phyloP scores from a whole-genome alignment of 53 echinoderm and acorn worm species.

The Henricia sp. region DNA sequence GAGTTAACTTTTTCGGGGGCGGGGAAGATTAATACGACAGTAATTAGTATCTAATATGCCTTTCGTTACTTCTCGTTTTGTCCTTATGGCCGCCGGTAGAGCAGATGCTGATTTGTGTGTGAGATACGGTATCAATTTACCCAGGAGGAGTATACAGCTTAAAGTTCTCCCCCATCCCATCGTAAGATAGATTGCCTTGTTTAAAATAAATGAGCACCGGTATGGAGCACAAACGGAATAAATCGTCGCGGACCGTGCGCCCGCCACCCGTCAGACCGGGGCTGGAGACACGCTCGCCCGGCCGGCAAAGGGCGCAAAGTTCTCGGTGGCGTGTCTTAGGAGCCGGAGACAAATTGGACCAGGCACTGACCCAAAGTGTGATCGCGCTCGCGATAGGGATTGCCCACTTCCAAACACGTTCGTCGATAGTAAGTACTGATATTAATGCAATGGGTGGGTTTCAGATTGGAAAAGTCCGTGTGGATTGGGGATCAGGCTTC shows the following conservation, averaged over 20 bases:
- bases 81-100: background rate
- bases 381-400: constrained; percentile 7
- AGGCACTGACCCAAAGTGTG: background rate
- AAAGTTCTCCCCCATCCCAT: background rate
- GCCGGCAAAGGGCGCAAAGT: constrained; percentile 4
- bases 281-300: constrained; percentile 11
- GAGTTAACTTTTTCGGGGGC: background rate
- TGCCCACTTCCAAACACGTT: constrained; percentile 2
- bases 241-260: constrained; percentile 41
- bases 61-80: background rate
- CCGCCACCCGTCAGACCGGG: background rate
- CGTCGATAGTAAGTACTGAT: background rate
- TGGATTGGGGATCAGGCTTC: too few relatives aligned
- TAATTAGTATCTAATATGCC: constrained; percentile 40
- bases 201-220: background rate
- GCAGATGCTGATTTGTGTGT: background rate
- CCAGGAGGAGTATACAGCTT: background rate
- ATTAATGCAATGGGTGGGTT: too few relatives aligned
- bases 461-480: too few relatives aligned
- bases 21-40: constrained; percentile 30
- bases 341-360: background rate
- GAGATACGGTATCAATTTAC: constrained; percentile 6
- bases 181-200: background rate
- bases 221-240: background rate
- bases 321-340: background rate